Percentiles rank a stretch among this genome's conserved stretches.
phyloP scores from a whole-genome alignment of 1,140 invertebrate genomes.

The Philotrypesis tridentata region DNA sequence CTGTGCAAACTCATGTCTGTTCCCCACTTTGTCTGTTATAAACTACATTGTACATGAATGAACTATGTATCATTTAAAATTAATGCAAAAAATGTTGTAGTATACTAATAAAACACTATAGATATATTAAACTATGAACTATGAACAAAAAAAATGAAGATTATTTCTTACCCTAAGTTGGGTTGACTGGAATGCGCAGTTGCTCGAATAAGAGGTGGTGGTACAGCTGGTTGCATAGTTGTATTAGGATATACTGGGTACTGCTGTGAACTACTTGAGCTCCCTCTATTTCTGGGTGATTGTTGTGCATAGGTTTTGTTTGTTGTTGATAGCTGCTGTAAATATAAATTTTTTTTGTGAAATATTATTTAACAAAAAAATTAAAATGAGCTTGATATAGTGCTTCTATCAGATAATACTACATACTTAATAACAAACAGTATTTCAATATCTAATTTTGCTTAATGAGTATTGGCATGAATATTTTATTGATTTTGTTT shows the following conservation, averaged over 20 bases:
- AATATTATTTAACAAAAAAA: not conserved
- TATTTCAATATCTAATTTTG: not conserved
- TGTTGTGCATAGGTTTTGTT: slow-evolving; percentile 64
- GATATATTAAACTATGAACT: slow-evolving; percentile 2
- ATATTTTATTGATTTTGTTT: not conserved
- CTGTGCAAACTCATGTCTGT: slow-evolving; percentile 24
- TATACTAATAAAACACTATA: slow-evolving; percentile 18
- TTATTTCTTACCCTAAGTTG: slow-evolving; percentile 68
- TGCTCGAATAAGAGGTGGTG: slow-evolving; percentile 75
- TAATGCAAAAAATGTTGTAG: slow-evolving; percentile 10
- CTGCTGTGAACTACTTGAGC: slow-evolving; percentile 64
- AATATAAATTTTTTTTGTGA: slow-evolving; percentile 42
- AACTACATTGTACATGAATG: slow-evolving; percentile 29
- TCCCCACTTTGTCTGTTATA: slow-evolving; percentile 34
- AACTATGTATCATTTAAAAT: slow-evolving; percentile 22
- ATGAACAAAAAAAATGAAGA: slow-evolving; percentile 26
- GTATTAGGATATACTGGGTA: slow-evolving; percentile 72
- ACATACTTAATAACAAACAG: not conserved
- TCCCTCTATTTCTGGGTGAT: slow-evolving; percentile 62
- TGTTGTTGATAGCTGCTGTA: slow-evolving; percentile 62
- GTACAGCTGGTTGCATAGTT: slow-evolving; percentile 70
- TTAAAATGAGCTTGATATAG: too few species aligned
- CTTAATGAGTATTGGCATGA: too few species aligned
- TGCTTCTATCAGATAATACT: too few species aligned
- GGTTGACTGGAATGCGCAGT: slow-evolving; percentile 71